Evolutionary conservation across 1,140 invertebrate species (phyloP).

Genomic region (Hetaerina americana): DNA sequence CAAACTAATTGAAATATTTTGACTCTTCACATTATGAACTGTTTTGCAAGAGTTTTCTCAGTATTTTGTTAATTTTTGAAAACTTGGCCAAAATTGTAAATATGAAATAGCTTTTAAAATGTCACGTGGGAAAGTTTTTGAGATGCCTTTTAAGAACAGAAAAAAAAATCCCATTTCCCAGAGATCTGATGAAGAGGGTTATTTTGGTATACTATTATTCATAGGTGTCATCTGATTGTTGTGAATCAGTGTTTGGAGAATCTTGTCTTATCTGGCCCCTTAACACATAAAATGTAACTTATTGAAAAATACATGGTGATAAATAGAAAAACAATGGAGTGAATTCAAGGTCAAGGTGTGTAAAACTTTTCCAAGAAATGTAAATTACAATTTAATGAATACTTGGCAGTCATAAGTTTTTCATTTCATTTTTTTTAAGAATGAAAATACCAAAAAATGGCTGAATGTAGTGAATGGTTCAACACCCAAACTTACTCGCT

Average conservation of each 20-base stretch:
- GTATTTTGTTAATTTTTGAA: not conserved
- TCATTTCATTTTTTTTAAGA: not conserved
- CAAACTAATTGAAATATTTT: not conserved
- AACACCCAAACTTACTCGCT: not conserved
- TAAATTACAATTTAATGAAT: not conserved
- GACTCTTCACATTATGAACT: not conserved
- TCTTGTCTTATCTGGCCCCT: not conserved
- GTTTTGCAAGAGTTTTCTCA: not conserved
- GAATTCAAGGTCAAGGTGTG: no score
- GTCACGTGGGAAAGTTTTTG: not conserved
- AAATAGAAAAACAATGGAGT: no score
- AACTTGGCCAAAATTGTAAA: not conserved
- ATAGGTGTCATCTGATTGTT: not conserved
- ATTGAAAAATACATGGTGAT: no score
- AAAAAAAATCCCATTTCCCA: not conserved
- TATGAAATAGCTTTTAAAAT: not conserved
- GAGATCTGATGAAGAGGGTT: not conserved
- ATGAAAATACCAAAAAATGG: not conserved
- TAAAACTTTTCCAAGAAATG: no score
- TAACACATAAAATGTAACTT: no score
- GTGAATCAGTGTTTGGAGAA: not conserved
- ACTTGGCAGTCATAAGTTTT: not conserved
- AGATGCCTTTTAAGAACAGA: not conserved
- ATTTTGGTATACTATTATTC: not conserved
- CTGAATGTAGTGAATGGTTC: not conserved